These are phyloP conservation scores for Nesometra sesokonis DNA, from an alignment of 35 echinoderm and acorn worm genomes.

Conservation along the genomic window DNA sequence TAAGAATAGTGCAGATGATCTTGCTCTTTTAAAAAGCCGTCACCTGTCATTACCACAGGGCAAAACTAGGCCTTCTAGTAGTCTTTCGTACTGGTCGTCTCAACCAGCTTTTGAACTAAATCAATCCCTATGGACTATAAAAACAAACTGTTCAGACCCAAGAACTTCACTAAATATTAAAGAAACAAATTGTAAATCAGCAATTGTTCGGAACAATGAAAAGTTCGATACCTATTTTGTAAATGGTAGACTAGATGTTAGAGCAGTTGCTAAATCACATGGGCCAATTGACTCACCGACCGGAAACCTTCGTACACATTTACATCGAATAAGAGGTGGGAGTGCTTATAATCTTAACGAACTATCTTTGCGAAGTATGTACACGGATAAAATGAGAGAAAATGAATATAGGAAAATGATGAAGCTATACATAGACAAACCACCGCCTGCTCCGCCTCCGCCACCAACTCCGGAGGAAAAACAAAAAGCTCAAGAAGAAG, in stretches of 20 bases:
- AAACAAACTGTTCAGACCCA: constrained; percentile 12
- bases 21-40: background rate
- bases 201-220: constrained; percentile 22
- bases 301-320: background rate
- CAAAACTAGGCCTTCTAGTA: background rate
- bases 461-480: constrained; percentile 12
- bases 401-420: background rate
- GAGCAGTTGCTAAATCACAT: constrained; percentile 23
- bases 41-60: background rate
- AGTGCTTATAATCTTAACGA: constrained; percentile 4
- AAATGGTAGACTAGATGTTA: constrained; percentile 6
- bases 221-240: constrained; percentile 31
- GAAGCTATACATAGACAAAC: background rate
- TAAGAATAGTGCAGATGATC: background rate
- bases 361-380: constrained; percentile 3
- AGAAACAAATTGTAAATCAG: constrained; percentile 19
- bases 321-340: constrained; percentile 1
- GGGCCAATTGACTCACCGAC: constrained; percentile 7
- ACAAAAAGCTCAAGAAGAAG: constrained; percentile 24
- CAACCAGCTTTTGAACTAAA: background rate
- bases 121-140: background rate
- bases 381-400: constrained; percentile 27
- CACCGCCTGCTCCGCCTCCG: background rate
- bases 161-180: constrained; percentile 26
- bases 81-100: background rate